Base-by-base conservation (phyloP, 2,797 vertebrate genomes). In the Cuculus canorus region DNA sequence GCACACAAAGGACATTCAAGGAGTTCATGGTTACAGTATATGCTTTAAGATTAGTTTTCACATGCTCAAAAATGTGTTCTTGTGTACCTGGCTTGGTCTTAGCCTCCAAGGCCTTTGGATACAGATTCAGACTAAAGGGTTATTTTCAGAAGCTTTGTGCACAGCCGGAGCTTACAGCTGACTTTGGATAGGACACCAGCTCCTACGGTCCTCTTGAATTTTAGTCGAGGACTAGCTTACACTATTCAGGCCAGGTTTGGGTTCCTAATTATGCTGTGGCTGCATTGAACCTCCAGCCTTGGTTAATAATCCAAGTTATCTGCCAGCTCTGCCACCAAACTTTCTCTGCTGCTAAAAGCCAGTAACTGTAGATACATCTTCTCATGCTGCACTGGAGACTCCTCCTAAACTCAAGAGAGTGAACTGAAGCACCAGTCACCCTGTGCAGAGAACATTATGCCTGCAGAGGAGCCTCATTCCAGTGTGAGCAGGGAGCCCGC, bases 401-500 rank as follows among this genome's bases (percentile, higher is more conserved):
- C 57, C 27, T 65, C 27, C 50, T 37, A 69, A 59, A 39, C 43
- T 8, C 69, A 30, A 37, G 22, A 32, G 35, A 32, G 16, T 8
- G 35, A 76, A n/a, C 17, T 48, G 35, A 65, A 66, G 75, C 47
- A 48, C 13, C 23, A 17, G 23, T 23, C 9, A 2, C 4, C 13
- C 33, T 22, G n/a, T 50, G 30, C 57, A 65, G 48, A 37, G 37
- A 37, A 23, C 21, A 33, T 17, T 13, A 12, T 1, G 43, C 50
- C 13, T 22, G 43, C 61, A 87, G 32, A 68, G 41, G 17, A 86
- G 25, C 61, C 50, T 60, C 37, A 33, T 2, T 52, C 25, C 32
- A 22, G 19, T 0, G 1, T 11, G 52, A 25, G 60, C 47, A 66
- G 23, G 23, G 50, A 48, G 35, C 53, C 13, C 1, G 0, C 19